Conservation (phyloP, 2,797 vertebrate genomes). For the Poeciliopsis turneri region DNA sequence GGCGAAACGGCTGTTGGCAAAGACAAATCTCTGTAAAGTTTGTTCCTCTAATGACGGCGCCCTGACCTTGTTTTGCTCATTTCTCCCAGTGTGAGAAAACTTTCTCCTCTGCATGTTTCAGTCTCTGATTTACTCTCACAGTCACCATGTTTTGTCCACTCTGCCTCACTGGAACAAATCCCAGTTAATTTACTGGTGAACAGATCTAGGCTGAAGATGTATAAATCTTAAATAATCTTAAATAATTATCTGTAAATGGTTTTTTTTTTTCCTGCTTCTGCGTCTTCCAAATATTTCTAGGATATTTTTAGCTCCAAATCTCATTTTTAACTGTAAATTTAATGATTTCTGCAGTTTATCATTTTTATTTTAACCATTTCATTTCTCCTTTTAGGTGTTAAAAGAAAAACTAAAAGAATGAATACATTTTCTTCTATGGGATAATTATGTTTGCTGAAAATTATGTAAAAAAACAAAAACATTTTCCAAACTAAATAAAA, state of each 20-base stretch:
- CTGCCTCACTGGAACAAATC: not conserved
- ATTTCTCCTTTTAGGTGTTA: too few species aligned
- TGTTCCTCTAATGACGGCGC: conserved; percentile 58
- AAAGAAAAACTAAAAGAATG: too few species aligned
- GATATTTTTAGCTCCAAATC: too few species aligned
- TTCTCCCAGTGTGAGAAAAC: not conserved
- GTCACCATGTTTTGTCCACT: not conserved
- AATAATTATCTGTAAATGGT: not conserved
- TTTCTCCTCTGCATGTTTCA: not conserved
- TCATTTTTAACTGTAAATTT: too few species aligned
- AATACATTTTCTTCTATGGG: too few species aligned
- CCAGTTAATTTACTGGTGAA: not conserved
- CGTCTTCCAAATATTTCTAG: not conserved
- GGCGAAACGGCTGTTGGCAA: not conserved
- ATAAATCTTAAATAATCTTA: not conserved
- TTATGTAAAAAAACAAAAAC: too few species aligned
- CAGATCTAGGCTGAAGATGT: not conserved
- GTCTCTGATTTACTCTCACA: not conserved
- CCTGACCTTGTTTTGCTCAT: conserved; percentile 32
- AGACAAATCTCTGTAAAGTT: conserved; percentile 42
- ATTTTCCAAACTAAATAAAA: too few species aligned
- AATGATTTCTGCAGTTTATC: too few species aligned
- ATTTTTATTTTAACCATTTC: too few species aligned
- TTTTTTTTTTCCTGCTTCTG: not conserved
- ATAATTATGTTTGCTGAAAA: too few species aligned